Base-by-base conservation (phyloP, 2,888 invertebrate genomes). In the Acronicta psi region DNA sequence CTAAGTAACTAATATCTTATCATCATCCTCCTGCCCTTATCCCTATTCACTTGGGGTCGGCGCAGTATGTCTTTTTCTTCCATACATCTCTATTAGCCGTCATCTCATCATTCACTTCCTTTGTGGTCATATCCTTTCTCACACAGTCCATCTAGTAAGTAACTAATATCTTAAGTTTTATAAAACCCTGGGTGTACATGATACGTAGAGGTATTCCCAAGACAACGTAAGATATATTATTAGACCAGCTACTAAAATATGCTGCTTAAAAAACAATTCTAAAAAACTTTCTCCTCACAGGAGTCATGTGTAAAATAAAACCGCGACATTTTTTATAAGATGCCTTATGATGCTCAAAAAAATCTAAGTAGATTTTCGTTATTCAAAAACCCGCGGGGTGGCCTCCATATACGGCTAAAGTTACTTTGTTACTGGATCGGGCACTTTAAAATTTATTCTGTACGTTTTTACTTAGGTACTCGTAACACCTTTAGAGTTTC, bases 321-420 rank as follows among this genome's bases (percentile, higher is more conserved):
- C 86, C 82, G 81, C 84, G 80, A 82, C 71, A 81, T 52, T 88
- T 90, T 91, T 90, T 91, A 80, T 80, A 74, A 72, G 73, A 85
- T 82, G 71, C 89, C 89, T 86, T 88, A 86, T 85, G 85, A 90
- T 86, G 75, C 77, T 75, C 70, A 78, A 90, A 90, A 91, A 89
- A 87, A 75, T 70, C 60, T 62, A 83, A 82, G 75, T 54, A 73
- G 80, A 82, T 86, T 88, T 88, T 86, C 75, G 78, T 78, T 75
- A 74, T 80, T 75, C 72, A 82, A 87, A 86, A 89, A 90, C 63
- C 82, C 66, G 79, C 85, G 79, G 84, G 84, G 85, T 82, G 76
- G 73, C 72, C 70, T 77, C 74, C 75, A 40, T 59, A 57, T 72
- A 61, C 31, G 51, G 59, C 8, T 42, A 23, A 49, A 58, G 47